These are phyloP conservation scores for Taenioides sp. DNA, from an alignment of 2,797 vertebrate species.

Conservation along the genomic window DNA sequence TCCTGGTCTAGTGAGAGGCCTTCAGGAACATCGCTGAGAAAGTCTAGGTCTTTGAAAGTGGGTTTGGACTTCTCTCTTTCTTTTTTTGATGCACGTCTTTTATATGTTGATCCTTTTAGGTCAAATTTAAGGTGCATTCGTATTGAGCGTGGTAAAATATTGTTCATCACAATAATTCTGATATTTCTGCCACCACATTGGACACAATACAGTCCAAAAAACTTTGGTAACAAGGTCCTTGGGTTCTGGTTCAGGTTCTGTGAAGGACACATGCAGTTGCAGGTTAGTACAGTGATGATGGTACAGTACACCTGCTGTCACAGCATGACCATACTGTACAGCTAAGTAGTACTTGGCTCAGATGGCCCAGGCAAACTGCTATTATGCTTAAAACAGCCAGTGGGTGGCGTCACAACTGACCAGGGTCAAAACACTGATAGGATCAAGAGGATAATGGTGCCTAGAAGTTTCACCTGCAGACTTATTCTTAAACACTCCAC, in stretches of 20 bases:
- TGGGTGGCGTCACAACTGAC: constrained; percentile 49
- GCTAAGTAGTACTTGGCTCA: constrained; percentile 39
- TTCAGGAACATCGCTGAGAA: constrained; percentile 89
- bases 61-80: constrained; percentile 92
- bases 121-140: constrained; percentile 98
- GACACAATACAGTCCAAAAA: constrained; percentile 95
- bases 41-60: constrained; percentile 95
- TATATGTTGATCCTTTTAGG: constrained; percentile 95
- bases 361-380: constrained; percentile 19
- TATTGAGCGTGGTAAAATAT: constrained; percentile 89
- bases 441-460: constrained; percentile 58
- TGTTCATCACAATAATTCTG: constrained; percentile 95
- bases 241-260: constrained; percentile 99
- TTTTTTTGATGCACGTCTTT: constrained; percentile 92
- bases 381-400: constrained; percentile 40
- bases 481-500: constrained; percentile 13
- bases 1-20: constrained; percentile 90
- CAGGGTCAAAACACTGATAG: constrained; percentile 39
- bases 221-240: constrained; percentile 93
- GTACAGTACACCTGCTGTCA: constrained; percentile 33
- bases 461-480: constrained; percentile 36
- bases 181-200: constrained; percentile 97
- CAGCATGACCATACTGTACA: constrained; percentile 37
- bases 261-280: neutral
- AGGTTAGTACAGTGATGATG: neutral